Base-by-base conservation (phyloP, 2,888 invertebrate genomes). In the Ichneumoninae sp. region DNA sequence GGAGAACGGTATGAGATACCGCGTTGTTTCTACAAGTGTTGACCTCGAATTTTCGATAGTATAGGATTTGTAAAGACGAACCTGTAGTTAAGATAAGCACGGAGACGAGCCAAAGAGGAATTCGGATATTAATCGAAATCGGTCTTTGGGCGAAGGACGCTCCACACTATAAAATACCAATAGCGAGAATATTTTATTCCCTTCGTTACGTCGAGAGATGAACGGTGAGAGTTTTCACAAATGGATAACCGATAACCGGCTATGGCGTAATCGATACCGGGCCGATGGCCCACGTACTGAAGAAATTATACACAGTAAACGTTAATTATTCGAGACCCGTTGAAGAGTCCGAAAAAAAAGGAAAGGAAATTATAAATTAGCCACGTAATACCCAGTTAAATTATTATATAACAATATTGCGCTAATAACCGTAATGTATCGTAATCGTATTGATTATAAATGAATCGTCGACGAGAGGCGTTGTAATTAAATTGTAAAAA, bases 401-500 rank as follows among this genome's bases (percentile, higher is more conserved):
- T 81, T 69, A 81, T 65, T 65, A 74, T 65, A 63, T 50, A 77
- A 77, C 44, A 73, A 69, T 77, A 73, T 52, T 83, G 63, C 63
- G 63, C 73, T 77, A 76, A 50, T 83, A 81, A 73, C 36, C 52
- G 77, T 83, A 57, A 74, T 60, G 40, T 71, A 68, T 76, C 65
- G 69, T 77, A 73, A 77, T 69, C 63, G 73, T 81, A 73, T 65
- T 68, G 54, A 81, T 77, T 66, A 71, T 70, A 52, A 44, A 66
- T 60, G 66, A 63, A 69, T 70, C 68, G 76, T 54, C 73, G 68
- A 77, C 50, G 57, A 78, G 50, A 75, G 79, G 75, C 30, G 74
- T 33, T 84, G 84, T 85, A 85, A 85, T 85, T 85, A 81, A 78
- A 81, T 47, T 81, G 78, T 81, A 85, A 81, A 84, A 81, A 85